These are phyloP conservation scores for Philotrypesis tridentata DNA, from an alignment of 1,140 invertebrate species.

Conservation along the genomic window DNA sequence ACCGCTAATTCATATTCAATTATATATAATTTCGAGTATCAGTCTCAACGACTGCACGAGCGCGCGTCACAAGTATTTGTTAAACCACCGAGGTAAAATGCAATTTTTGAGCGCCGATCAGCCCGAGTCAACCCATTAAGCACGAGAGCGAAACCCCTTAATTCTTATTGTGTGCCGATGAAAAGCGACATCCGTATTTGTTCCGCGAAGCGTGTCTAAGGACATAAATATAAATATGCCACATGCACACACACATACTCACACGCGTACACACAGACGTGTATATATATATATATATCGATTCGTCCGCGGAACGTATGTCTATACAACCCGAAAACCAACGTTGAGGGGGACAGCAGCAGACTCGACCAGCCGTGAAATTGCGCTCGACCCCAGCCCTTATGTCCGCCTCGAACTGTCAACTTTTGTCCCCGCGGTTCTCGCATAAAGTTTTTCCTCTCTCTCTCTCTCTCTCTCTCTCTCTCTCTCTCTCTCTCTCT, in stretches of 20 bases:
- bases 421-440: slow-evolving; percentile 4
- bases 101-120: neutral
- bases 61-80: neutral
- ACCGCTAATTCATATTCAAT: no score
- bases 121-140: neutral
- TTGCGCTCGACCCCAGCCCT: slow-evolving; percentile 55
- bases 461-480: neutral
- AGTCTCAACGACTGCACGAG: neutral
- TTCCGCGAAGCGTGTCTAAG: slow-evolving; percentile 56
- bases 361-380: slow-evolving; percentile 60
- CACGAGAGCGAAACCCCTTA: neutral
- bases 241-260: no score
- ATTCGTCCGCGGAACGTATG: slow-evolving; percentile 36
- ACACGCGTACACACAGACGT: no score
- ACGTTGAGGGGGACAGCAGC: neutral
- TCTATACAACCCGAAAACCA: neutral
- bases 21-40: no score
- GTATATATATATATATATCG: no score
- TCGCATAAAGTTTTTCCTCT: neutral
- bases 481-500: neutral
- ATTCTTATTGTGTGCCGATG: neutral
- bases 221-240: slow-evolving; percentile 62
- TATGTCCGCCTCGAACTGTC: slow-evolving; percentile 35
- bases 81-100: neutral
- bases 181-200: slow-evolving; percentile 7